A percentile compares a stretch with the other conserved stretches of the same genome.
Conservation (phyloP, 2,113 vertebrate genomes). For the Sebastes schlegelii region DNA sequence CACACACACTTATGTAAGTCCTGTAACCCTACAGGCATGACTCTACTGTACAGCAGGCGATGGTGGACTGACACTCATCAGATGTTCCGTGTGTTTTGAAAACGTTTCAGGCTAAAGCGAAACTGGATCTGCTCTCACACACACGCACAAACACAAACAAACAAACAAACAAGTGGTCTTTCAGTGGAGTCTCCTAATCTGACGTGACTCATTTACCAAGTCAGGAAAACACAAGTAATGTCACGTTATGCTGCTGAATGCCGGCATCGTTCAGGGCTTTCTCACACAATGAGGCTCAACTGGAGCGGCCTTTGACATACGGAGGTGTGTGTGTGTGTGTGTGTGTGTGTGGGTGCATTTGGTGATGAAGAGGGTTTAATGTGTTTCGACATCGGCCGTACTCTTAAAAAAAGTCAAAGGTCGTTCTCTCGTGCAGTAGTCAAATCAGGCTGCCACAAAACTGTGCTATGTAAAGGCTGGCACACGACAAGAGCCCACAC, state of each 20-base stretch:
- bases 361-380: conserved; percentile 21
- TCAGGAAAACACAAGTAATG: conserved; percentile 21
- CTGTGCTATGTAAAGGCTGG: neutral
- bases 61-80: conserved; percentile 13
- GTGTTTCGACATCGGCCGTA: conserved; percentile 5
- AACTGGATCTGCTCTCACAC: neutral
- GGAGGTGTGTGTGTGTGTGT: neutral
- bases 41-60: neutral
- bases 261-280: neutral
- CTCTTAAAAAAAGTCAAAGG: conserved; percentile 13
- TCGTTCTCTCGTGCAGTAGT: conserved; percentile 1
- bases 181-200: conserved; percentile 6
- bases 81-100: conserved; percentile 19
- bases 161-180: conserved; percentile 2
- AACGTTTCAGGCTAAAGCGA: conserved; percentile 2
- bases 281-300: conserved; percentile 10
- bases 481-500: too few species aligned
- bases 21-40: neutral
- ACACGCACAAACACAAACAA: conserved; percentile 1
- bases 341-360: neutral
- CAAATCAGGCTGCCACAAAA: conserved; percentile 17
- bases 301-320: too few species aligned
- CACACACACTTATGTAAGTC: neutral
- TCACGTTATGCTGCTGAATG: conserved; percentile 1
- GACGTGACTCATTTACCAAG: conserved; percentile 25